Conservation (phyloP, 2,888 invertebrate genomes). For the Rotaria sp. region DNA sequence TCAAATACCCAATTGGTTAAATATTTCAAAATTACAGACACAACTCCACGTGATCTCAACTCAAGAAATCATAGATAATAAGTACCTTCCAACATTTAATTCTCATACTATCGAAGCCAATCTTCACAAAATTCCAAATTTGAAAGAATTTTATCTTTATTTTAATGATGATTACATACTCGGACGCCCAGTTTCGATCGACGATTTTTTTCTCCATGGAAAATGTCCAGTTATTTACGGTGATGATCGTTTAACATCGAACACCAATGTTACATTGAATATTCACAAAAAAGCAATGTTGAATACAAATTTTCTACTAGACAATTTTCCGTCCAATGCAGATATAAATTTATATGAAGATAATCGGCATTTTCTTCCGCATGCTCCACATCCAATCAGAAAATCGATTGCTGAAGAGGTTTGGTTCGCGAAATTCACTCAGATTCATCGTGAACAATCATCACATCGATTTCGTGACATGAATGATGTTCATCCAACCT, state of each 20-base stretch:
- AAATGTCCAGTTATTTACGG: not conserved
- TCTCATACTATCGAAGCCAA: not conserved
- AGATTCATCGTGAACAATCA: not conserved
- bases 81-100: not conserved
- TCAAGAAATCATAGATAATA: not conserved
- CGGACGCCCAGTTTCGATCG: not conserved
- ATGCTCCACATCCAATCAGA: not conserved
- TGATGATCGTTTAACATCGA: not conserved
- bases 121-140: not conserved
- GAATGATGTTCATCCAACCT: not conserved
- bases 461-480: not conserved
- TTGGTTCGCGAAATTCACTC: not conserved
- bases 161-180: not conserved
- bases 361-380: not conserved
- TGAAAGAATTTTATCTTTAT: not conserved
- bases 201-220: not conserved
- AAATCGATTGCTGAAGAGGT: not conserved
- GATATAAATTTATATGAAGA: not conserved
- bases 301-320: not conserved
- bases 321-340: not conserved
- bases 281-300: not conserved
- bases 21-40: not conserved
- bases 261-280: not conserved
- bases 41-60: not conserved
- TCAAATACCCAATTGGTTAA: not conserved